Base-by-base conservation (phyloP, 2,113 vertebrate genomes). In the Lophochroa leadbeateri region DNA sequence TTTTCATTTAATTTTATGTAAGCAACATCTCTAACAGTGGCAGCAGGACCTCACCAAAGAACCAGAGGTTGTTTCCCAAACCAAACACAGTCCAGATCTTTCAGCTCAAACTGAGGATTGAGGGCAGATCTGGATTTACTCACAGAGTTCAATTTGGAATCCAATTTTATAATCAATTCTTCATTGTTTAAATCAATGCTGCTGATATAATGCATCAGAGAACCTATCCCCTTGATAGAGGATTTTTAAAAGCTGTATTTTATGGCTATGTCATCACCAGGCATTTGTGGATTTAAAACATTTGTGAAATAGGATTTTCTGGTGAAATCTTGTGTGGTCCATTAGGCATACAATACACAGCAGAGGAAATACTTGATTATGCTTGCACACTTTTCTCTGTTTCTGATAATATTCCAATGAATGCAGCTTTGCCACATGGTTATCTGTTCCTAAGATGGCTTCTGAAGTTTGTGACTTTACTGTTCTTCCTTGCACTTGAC, bases 251-350 rank as follows among this genome's bases (percentile, higher is more conserved):
- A 92, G 92, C 92, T 92, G 57, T 84, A 69, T 93, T 93, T 96
- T 94, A 95, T 41, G 57, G 80, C 74, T 89, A 28, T 92, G 96
- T 92, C 95, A 94, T 79, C 92, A 14, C 83, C 86, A 94, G 57
- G 81, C 86, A 84, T 89, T 93, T 89, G 81, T 89, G 94, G 88
- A 86, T 96, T 95, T 94, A 82, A 92, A 95, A 69, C 70, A 87
- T 65, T 97, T 94, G 91, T 85, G 91, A 91, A 93, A 94, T 86
- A 65, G 76, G 88, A 94, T 93, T 97, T 97, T 96, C 92, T 96
- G 92, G 92, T 85, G 87, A 94, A 96, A 94, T 82, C 95, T 87
- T 95, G 94, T 95, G 96, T 95, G 95, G 94, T 91, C 96, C 77
- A 89, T 96, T 95, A 92, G 82, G 76, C 49, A 29, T 53, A 88